These are phyloP conservation scores for Phasianus colchicus DNA, from an alignment of 2,113 vertebrate genomes.

Conservation along the genomic window DNA sequence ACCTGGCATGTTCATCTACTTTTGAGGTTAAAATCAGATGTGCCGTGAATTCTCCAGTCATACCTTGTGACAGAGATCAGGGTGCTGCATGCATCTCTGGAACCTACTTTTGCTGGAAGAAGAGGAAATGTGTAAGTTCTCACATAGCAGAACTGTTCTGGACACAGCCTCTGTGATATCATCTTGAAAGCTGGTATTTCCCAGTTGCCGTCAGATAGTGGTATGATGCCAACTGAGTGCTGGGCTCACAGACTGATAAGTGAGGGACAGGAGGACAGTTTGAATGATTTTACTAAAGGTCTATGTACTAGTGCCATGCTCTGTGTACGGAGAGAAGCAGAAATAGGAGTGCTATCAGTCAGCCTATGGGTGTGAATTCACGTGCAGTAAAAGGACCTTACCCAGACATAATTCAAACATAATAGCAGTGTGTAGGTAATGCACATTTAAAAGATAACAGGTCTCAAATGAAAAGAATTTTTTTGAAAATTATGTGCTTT, in stretches of 20 bases:
- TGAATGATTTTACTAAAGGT: not conserved
- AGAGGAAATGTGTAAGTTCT: not conserved
- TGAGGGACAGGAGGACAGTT: not conserved
- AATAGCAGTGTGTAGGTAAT: not conserved
- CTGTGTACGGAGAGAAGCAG: not conserved
- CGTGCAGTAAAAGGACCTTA: not conserved
- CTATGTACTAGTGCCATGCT: not conserved
- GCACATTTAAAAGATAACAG: not conserved
- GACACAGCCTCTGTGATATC: not conserved
- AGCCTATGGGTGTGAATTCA: not conserved
- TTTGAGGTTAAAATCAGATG: not conserved
- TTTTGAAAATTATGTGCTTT: not conserved
- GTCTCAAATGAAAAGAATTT: not conserved
- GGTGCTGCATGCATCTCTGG: not conserved
- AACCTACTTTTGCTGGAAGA: not conserved
- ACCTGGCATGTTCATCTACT: not conserved
- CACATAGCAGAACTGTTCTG: rapidly evolving
- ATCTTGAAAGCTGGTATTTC: not conserved
- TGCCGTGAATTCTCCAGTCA: not conserved
- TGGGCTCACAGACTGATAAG: not conserved
- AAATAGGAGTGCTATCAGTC: not conserved
- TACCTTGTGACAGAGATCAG: not conserved
- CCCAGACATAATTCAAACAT: not conserved
- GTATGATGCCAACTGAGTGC: not conserved
- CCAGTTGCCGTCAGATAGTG: rapidly evolving